phyloP scores from a whole-genome alignment of 2,888 invertebrate genomes.

The Proisotoma minuta region DNA sequence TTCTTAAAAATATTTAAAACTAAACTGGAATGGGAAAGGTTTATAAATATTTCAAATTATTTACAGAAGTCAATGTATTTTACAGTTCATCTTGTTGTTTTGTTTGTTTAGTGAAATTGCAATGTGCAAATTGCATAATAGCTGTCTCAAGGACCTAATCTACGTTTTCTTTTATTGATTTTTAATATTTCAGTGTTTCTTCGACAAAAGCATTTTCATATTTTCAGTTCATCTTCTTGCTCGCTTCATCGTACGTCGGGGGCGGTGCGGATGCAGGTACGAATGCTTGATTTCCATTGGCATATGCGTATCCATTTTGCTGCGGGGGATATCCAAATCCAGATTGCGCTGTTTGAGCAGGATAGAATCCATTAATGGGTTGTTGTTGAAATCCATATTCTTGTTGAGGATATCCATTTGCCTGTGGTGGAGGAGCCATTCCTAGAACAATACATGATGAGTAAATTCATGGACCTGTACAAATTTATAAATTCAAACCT shows the following conservation, averaged over 20 bases:
- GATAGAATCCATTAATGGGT: neutral
- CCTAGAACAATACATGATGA: too few relatives aligned
- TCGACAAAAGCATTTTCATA: too few relatives aligned
- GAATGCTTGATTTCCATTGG: slow-evolving; percentile 40
- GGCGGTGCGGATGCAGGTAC: slow-evolving; percentile 38
- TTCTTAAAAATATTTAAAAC: too few relatives aligned
- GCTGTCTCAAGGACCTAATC: too few relatives aligned
- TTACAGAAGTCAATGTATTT: too few relatives aligned
- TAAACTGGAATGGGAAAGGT: too few relatives aligned
- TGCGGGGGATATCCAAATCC: slow-evolving; percentile 27
- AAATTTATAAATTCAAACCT: too few relatives aligned
- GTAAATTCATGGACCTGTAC: too few relatives aligned
- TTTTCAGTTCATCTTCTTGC: slow-evolving; percentile 33
- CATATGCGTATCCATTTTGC: slow-evolving; percentile 34
- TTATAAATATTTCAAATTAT: too few relatives aligned
- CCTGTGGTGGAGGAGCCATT: slow-evolving; percentile 2
- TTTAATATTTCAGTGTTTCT: neutral
- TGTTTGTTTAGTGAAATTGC: too few relatives aligned
- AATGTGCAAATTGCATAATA: too few relatives aligned
- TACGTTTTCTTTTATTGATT: neutral
- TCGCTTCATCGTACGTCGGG: slow-evolving; percentile 26
- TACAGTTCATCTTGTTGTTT: too few relatives aligned
- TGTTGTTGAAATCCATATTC: slow-evolving; percentile 5
- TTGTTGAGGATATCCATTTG: slow-evolving; percentile 23
- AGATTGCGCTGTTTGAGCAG: slow-evolving; percentile 10